Evolutionary conservation across 1,140 invertebrate genomes (phyloP).

Genomic region (Drosophila kanapiae): DNA sequence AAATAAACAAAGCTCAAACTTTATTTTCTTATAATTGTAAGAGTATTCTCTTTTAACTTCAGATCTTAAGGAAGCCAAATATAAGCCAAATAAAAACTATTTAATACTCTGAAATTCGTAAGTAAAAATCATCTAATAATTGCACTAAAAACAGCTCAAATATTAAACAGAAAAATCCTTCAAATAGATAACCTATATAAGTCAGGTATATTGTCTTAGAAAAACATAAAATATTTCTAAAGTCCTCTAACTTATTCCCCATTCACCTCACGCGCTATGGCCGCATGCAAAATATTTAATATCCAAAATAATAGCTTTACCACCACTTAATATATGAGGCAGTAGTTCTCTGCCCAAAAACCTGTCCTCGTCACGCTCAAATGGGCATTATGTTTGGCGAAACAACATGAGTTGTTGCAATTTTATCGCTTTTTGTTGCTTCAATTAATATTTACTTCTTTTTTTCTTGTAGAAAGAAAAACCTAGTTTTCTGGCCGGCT

Average conservation of each 20-base stretch:
- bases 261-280: constrained; percentile 5
- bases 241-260: background rate
- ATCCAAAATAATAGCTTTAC: constrained; percentile 20
- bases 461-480: constrained; percentile 57
- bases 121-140: too few species aligned
- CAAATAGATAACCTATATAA: background rate
- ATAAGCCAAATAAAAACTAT: too few species aligned
- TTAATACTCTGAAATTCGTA: too few species aligned
- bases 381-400: constrained; percentile 56
- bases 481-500: constrained; percentile 75
- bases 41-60: too few species aligned
- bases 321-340: constrained; percentile 3
- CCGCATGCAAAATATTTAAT: constrained; percentile 34
- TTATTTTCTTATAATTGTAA: too few species aligned
- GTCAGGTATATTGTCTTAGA: background rate
- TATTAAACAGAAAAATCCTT: background rate
- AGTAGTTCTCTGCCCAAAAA: constrained; percentile 11
- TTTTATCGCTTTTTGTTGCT: constrained; percentile 41
- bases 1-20: too few species aligned
- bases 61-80: too few species aligned
- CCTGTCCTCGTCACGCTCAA: constrained; percentile 61
- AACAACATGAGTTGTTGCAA: constrained; percentile 62
- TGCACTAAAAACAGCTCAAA: background rate
- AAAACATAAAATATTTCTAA: background rate
- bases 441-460: constrained; percentile 76